phyloP scores from a whole-genome alignment of 2,797 vertebrate species.

The Clamator glandarius region DNA sequence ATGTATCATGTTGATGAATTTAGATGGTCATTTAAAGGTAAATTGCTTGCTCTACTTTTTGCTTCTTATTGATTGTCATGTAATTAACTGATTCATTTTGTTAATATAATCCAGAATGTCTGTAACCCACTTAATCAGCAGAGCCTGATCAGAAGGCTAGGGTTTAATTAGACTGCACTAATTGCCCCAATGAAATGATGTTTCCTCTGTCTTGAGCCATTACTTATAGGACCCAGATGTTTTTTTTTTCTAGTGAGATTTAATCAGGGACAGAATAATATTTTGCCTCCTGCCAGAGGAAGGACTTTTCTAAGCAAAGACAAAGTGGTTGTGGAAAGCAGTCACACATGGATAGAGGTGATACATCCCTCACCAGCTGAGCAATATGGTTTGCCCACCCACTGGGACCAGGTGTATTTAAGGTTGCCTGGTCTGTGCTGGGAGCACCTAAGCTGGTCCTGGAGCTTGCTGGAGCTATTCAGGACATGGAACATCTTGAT shows the following conservation, averaged over 20 bases:
- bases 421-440: neutral
- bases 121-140: slow-evolving; percentile 61
- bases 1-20: slow-evolving; percentile 55
- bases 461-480: neutral
- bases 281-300: slow-evolving; percentile 10
- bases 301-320: neutral
- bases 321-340: neutral
- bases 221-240: neutral
- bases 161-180: slow-evolving; percentile 60
- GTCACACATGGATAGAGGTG: neutral
- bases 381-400: neutral
- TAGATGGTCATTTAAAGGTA: slow-evolving; percentile 67
- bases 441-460: neutral
- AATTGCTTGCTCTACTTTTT: slow-evolving; percentile 64
- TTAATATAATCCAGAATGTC: slow-evolving; percentile 51
- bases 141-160: slow-evolving; percentile 42
- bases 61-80: slow-evolving; percentile 68
- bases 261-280: slow-evolving; percentile 17
- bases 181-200: slow-evolving; percentile 62
- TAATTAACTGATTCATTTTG: slow-evolving; percentile 59
- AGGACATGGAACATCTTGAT: neutral
- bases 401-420: neutral
- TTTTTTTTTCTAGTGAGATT: neutral
- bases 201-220: slow-evolving; percentile 42
- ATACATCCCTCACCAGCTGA: neutral